These are phyloP conservation scores for Hirtodrosophila duncani DNA, from an alignment of 2,888 invertebrate genomes.

Conservation along the genomic window DNA sequence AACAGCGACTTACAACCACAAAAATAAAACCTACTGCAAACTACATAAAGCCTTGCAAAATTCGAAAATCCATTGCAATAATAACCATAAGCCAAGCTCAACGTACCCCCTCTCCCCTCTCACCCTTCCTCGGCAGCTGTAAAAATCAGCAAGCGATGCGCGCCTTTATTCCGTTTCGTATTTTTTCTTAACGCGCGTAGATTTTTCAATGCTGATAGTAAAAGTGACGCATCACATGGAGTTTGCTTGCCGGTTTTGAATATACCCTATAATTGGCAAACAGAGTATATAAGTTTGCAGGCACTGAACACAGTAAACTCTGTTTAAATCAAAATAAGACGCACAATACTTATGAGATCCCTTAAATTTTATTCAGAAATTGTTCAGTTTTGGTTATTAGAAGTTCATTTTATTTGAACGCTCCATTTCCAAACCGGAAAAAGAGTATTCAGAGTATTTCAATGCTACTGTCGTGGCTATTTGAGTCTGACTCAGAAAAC, in stretches of 20 bases:
- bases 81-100: slow-evolving; percentile 40
- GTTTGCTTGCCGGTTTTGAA: slow-evolving; percentile 14
- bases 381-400: no score
- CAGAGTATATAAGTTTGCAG: neutral
- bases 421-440: no score
- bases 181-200: slow-evolving; percentile 13
- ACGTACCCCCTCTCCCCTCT: no score
- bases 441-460: no score
- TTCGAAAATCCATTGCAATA: slow-evolving; percentile 50
- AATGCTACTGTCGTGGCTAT: no score
- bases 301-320: no score
- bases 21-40: slow-evolving; percentile 15
- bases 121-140: slow-evolving; percentile 26
- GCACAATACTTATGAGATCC: no score
- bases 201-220: slow-evolving; percentile 56
- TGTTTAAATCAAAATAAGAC: no score
- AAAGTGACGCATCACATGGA: slow-evolving; percentile 68
- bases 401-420: no score
- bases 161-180: slow-evolving; percentile 30
- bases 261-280: neutral
- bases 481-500: no score
- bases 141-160: slow-evolving; percentile 52
- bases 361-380: no score
- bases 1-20: slow-evolving; percentile 25
- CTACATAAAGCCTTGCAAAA: slow-evolving; percentile 47